Percentiles rank a stretch among this genome's conserved stretches.
phyloP scores from a whole-genome alignment of 2,113 vertebrate genomes.

The Cephalopterus ornatus region DNA sequence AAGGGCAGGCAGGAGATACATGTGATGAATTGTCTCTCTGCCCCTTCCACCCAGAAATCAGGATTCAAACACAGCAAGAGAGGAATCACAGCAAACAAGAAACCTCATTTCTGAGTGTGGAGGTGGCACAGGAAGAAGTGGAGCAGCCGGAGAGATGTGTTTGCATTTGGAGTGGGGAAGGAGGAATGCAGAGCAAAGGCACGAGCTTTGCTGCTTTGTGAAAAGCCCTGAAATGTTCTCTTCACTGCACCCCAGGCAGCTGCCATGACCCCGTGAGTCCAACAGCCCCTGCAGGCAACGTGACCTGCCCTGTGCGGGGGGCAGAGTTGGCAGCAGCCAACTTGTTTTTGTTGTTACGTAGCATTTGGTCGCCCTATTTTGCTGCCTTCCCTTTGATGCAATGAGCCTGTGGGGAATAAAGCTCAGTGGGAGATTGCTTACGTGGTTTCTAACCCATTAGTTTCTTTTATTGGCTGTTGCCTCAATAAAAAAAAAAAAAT shows the following conservation, averaged over 20 bases:
- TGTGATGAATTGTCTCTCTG: not conserved
- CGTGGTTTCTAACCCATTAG: constrained; percentile 14
- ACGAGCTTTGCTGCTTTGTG: not conserved
- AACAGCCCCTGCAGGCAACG: not conserved
- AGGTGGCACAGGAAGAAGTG: not conserved
- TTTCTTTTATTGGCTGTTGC: constrained; percentile 20
- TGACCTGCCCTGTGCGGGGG: not conserved
- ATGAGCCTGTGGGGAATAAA: constrained; percentile 12
- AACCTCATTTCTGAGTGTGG: rapidly evolving
- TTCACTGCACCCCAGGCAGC: not conserved
- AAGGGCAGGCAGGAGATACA: not conserved
- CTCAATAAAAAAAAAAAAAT: not conserved
- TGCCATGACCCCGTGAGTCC: not conserved
- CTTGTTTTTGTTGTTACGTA: rapidly evolving
- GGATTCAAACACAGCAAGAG: not conserved
- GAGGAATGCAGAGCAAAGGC: not conserved
- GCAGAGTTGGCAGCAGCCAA: not conserved
- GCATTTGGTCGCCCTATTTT: constrained; percentile 35
- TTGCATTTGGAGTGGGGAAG: not conserved
- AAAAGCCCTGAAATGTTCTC: not conserved
- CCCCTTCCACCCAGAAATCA: not conserved
- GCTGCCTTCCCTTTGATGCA: constrained; percentile 44
- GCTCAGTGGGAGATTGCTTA: constrained; percentile 31
- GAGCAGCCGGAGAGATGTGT: not conserved
- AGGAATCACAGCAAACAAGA: not conserved